phyloP scores from a whole-genome alignment of 2,797 vertebrate species.

The Ceyx erithaca region DNA sequence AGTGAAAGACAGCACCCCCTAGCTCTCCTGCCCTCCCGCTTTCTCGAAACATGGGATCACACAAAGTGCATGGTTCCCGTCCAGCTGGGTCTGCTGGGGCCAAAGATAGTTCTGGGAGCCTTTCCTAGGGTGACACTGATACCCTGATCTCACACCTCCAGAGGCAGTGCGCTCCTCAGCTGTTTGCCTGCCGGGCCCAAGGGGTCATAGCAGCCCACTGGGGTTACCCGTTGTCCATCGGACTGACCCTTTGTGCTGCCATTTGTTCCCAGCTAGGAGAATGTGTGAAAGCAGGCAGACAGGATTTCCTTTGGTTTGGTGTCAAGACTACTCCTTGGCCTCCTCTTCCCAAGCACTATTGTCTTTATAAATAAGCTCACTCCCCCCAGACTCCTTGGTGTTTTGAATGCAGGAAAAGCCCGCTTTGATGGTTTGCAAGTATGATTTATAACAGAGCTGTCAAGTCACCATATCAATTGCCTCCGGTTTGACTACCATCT shows the following conservation, averaged over 20 bases:
- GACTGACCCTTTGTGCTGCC: not conserved
- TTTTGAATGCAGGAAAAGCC: not conserved
- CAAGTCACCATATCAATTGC: not conserved
- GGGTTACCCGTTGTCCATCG: fast-evolving
- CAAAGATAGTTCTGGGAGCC: not conserved
- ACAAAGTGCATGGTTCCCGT: not conserved
- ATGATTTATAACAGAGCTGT: not conserved
- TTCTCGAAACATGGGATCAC: not conserved
- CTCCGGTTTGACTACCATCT: not conserved
- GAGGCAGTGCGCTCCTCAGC: not conserved
- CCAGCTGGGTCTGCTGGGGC: not conserved
- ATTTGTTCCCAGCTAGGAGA: not conserved
- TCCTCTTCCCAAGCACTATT: not conserved
- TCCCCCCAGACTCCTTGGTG: not conserved
- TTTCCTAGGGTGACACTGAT: not conserved
- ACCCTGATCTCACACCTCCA: fast-evolving
- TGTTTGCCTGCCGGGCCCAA: not conserved
- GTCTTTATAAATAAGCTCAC: not conserved
- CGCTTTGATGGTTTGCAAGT: not conserved
- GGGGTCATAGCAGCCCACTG: not conserved
- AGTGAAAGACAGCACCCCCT: fast-evolving
- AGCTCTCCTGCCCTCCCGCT: not conserved
- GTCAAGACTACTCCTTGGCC: not conserved
- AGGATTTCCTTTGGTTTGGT: not conserved
- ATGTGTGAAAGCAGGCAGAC: not conserved